Evolutionary conservation across 2,113 vertebrate genomes (phyloP).

Genomic region (Heloderma charlesbogerti): DNA sequence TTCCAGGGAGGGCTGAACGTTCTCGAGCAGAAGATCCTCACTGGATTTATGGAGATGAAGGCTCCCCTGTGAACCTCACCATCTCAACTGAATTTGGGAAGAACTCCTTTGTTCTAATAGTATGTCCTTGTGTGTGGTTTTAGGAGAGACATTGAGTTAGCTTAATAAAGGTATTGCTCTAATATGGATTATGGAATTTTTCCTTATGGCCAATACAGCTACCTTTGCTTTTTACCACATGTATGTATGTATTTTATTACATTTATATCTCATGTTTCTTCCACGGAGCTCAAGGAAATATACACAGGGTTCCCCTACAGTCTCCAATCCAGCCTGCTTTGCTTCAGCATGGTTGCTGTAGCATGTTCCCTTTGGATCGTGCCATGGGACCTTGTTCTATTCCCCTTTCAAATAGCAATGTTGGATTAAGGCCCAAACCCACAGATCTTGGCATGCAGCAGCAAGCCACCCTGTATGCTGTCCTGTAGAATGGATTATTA

Average conservation of each 20-base stretch:
- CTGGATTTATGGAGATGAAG: not conserved
- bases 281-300: not conserved
- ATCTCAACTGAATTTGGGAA: not conserved
- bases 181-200: too few relatives aligned
- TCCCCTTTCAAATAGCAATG: not conserved
- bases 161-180: too few relatives aligned
- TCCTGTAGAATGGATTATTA: not conserved
- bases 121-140: not conserved
- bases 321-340: not conserved
- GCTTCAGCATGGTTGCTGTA: not conserved
- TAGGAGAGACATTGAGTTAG: not conserved
- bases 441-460: not conserved
- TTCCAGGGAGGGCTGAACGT: not conserved
- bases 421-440: not conserved
- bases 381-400: not conserved
- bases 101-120: not conserved
- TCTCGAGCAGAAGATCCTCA: not conserved
- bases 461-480: not conserved
- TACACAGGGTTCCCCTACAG: not conserved
- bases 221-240: too few relatives aligned
- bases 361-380: not conserved
- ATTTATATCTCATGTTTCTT: not conserved
- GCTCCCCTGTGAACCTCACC: not conserved
- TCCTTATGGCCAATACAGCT: too few relatives aligned
- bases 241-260: not conserved